phyloP scores from a whole-genome alignment of 2,113 vertebrate genomes.

The Chionomys nivalis region DNA sequence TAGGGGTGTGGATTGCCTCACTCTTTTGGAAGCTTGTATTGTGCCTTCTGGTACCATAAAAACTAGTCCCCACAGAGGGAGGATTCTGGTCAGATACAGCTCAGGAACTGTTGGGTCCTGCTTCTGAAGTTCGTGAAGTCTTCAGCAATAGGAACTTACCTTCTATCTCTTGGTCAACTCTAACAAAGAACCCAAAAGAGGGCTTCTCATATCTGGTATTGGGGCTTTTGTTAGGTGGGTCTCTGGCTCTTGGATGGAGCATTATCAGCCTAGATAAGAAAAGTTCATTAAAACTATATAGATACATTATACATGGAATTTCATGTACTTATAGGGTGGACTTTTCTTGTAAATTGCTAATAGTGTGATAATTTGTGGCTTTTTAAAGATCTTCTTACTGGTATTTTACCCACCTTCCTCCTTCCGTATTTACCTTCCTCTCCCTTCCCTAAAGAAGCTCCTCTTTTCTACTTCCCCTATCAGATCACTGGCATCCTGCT shows the following conservation, averaged over 20 bases:
- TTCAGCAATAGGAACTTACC: too few species aligned
- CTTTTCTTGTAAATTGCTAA: not conserved
- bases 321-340: not conserved
- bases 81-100: too few species aligned
- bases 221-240: not conserved
- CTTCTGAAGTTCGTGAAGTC: too few species aligned
- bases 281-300: not conserved
- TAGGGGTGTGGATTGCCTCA: too few species aligned
- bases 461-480: not conserved
- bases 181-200: too few species aligned
- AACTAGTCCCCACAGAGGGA: too few species aligned
- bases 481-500: not conserved
- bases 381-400: not conserved
- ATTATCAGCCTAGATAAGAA: not conserved
- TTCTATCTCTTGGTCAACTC: too few species aligned
- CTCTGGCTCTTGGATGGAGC: not conserved
- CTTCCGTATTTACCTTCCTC: not conserved
- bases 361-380: not conserved
- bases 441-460: not conserved
- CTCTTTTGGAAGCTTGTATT: too few species aligned
- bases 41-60: too few species aligned
- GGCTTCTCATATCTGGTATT: too few species aligned
- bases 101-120: too few species aligned
- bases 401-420: not conserved
- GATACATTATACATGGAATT: not conserved